phyloP scores from a whole-genome alignment of 2,797 vertebrate species.

The Enteromius paludinosus region DNA sequence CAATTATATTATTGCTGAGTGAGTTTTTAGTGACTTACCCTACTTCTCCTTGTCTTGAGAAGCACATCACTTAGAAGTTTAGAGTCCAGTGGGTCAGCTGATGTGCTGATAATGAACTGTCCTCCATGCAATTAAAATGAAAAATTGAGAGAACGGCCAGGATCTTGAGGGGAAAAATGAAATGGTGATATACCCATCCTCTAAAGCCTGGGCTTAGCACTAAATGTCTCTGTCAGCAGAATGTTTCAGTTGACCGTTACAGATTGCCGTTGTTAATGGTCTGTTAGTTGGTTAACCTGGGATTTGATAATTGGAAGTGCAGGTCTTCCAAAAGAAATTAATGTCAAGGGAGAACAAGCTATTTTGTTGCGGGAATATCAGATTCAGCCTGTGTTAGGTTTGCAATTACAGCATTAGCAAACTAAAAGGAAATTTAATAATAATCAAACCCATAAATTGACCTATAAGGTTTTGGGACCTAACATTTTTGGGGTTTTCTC shows the following conservation, averaged over 20 bases:
- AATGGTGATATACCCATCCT: slow-evolving; percentile 46
- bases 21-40: slow-evolving; percentile 8
- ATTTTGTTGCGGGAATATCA: slow-evolving; percentile 10
- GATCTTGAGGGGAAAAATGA: slow-evolving; percentile 15
- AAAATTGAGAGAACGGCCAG: slow-evolving; percentile 64
- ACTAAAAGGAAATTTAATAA: slow-evolving; percentile 1
- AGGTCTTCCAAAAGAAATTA: slow-evolving; percentile 17
- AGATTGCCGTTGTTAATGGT: slow-evolving; percentile 12
- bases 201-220: slow-evolving; percentile 18
- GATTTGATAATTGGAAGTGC: slow-evolving; percentile 6
- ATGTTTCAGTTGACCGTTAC: slow-evolving; percentile 45
- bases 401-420: not conserved
- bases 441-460: not conserved
- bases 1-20: slow-evolving; percentile 14
- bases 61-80: slow-evolving; percentile 73
- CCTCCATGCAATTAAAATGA: slow-evolving; percentile 80
- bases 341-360: slow-evolving; percentile 32
- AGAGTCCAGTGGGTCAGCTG: slow-evolving; percentile 75
- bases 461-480: not conserved
- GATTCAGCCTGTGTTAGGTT: slow-evolving; percentile 7
- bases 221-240: slow-evolving; percentile 64
- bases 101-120: slow-evolving; percentile 79
- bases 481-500: not conserved
- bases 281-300: slow-evolving; percentile 27
- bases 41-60: slow-evolving; percentile 67